These are phyloP conservation scores for Amphiduros pacificus DNA, from an alignment of 2,888 invertebrate species.

Conservation along the genomic window DNA sequence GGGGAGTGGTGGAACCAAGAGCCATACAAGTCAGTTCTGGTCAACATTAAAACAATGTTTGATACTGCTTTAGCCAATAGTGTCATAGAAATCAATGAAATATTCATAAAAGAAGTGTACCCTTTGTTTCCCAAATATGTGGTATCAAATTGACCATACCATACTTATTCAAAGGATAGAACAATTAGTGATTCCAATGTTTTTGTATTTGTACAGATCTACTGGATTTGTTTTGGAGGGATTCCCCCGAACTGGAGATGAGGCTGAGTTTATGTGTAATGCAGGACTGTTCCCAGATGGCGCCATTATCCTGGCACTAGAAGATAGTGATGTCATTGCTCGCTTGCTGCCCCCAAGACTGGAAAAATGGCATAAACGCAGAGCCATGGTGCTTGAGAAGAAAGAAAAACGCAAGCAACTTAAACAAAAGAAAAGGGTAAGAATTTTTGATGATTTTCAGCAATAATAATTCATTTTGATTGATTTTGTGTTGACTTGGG, in stretches of 20 bases:
- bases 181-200: too few species aligned
- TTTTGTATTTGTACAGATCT: constrained; percentile 39
- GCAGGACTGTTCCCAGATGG: constrained; percentile 56
- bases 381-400: constrained; percentile 48
- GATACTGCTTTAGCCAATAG: too few species aligned
- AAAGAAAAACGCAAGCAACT: constrained; percentile 49
- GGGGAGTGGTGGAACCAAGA: constrained; percentile 57
- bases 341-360: constrained; percentile 56
- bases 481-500: neutral
- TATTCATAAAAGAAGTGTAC: too few species aligned
- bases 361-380: constrained; percentile 50
- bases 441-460: too few species aligned
- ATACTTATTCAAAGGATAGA: too few species aligned
- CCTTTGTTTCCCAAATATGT: too few species aligned
- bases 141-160: too few species aligned
- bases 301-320: constrained; percentile 50
- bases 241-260: constrained; percentile 56
- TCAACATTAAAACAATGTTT: neutral
- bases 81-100: too few species aligned
- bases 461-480: too few species aligned
- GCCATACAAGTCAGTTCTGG: constrained; percentile 40
- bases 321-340: constrained; percentile 52
- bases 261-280: constrained; percentile 51
- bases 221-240: constrained; percentile 59
- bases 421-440: constrained; percentile 52